A percentile compares a stretch with the other conserved stretches of the same genome.
These are phyloP conservation scores for Zaprionus ghesquierei DNA, from an alignment of 1,140 invertebrate species.

Conservation along the genomic window DNA sequence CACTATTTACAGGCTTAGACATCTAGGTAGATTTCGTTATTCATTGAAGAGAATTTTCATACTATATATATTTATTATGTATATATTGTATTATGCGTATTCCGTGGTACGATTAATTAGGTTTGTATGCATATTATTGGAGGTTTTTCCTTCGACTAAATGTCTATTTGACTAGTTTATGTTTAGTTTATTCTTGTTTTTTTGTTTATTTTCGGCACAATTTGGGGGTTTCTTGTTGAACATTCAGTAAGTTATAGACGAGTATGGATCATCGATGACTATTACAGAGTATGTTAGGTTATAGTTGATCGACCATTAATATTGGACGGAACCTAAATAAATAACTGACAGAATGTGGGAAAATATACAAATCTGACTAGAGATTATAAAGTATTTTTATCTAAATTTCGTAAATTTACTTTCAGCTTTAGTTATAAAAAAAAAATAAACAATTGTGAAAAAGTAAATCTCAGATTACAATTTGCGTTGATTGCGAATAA, in stretches of 20 bases:
- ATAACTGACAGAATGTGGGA: constrained; percentile 41
- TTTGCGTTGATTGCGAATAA: constrained; percentile 41
- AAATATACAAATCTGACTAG: constrained; percentile 36
- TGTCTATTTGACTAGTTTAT: constrained; percentile 65
- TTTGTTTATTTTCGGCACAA: constrained; percentile 60
- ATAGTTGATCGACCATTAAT: constrained; percentile 28
- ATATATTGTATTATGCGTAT: constrained; percentile 10
- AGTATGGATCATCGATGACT: constrained; percentile 20
- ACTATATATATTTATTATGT: constrained; percentile 10
- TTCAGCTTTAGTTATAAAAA: background rate
- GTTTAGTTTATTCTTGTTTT: constrained; percentile 14
- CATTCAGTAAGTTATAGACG: constrained; percentile 11
- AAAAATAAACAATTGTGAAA: constrained; percentile 22
- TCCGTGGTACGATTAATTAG: constrained; percentile 26
- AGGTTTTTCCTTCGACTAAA: constrained; percentile 3
- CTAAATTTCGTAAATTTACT: too few species aligned
- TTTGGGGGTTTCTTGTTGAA: constrained; percentile 49
- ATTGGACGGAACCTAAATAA: constrained; percentile 69
- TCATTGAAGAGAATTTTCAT: constrained; percentile 38
- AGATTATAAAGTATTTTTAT: too few species aligned
- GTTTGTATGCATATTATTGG: constrained; percentile 19
- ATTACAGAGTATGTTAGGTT: constrained; percentile 17
- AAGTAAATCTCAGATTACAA: constrained; percentile 17
- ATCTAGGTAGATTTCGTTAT: constrained; percentile 21
- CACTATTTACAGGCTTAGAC: constrained; percentile 66